These are phyloP conservation scores for Planiliza haematocheilus DNA, from an alignment of 2,113 vertebrate genomes.

Conservation along the genomic window DNA sequence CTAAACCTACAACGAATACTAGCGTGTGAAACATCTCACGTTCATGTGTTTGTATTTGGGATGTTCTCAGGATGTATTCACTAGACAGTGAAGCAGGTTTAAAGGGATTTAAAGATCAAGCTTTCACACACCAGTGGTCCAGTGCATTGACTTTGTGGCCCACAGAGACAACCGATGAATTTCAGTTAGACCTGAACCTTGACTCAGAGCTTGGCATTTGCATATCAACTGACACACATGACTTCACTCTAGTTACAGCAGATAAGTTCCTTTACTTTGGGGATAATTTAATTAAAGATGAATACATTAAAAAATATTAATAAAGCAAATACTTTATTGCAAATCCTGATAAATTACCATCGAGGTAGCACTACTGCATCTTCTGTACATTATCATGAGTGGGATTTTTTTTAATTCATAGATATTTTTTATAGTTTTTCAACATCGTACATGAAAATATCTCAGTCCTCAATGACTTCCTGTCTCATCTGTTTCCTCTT, in stretches of 20 bases:
- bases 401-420: too few species aligned
- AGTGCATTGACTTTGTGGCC: slow-evolving; percentile 25
- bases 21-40: background rate
- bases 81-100: slow-evolving; percentile 35
- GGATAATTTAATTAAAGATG: background rate
- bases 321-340: too few species aligned
- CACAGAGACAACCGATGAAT: slow-evolving; percentile 22
- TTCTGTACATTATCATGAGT: too few species aligned
- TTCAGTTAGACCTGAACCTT: slow-evolving; percentile 14
- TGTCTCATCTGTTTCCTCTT: too few species aligned
- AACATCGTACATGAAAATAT: too few species aligned
- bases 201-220: slow-evolving; percentile 2
- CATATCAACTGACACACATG: background rate
- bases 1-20: too few species aligned
- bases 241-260: background rate
- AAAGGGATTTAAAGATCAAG: slow-evolving; percentile 39
- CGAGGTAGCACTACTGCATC: too few species aligned
- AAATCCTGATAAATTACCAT: too few species aligned
- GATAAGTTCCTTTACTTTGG: background rate
- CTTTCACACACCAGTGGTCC: slow-evolving; percentile 38
- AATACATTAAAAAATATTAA: too few species aligned
- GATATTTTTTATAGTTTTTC: too few species aligned
- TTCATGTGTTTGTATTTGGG: slow-evolving; percentile 13
- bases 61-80: slow-evolving; percentile 9
- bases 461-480: too few species aligned